These are phyloP conservation scores for Strigamia transsilvanica DNA, from an alignment of 2,888 invertebrate species.

Conservation along the genomic window DNA sequence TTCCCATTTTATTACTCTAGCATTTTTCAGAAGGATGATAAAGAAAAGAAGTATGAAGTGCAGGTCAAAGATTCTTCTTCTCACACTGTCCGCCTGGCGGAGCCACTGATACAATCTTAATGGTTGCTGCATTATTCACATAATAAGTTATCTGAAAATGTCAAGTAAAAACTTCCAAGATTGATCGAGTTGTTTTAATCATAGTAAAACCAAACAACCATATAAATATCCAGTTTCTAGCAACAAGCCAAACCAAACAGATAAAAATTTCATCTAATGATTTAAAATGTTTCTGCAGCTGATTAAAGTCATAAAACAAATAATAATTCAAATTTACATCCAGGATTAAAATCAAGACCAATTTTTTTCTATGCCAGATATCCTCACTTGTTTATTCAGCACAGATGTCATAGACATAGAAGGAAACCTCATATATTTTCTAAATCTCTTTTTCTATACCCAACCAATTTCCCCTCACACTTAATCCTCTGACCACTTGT, in stretches of 20 bases:
- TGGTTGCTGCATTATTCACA: slow-evolving; percentile 14
- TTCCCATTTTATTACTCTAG: background rate
- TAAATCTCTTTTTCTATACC: slow-evolving; percentile 20
- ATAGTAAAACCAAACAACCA: background rate
- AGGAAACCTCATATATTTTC: background rate
- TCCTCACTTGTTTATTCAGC: background rate
- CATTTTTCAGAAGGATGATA: background rate
- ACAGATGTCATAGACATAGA: background rate
- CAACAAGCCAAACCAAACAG: no score
- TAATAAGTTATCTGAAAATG: slow-evolving; percentile 3
- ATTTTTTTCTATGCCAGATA: background rate
- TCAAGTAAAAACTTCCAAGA: background rate
- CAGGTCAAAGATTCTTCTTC: slow-evolving; percentile 11
- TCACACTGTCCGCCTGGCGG: slow-evolving; percentile 14
- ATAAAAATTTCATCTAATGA: no score
- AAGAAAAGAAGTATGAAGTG: slow-evolving; percentile 14
- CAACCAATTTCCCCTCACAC: background rate
- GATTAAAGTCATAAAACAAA: background rate
- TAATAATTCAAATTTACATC: background rate
- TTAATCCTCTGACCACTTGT: slow-evolving; percentile 14
- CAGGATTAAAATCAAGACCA: background rate
- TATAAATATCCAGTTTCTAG: background rate
- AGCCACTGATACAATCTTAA: slow-evolving; percentile 20
- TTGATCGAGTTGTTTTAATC: slow-evolving; percentile 12
- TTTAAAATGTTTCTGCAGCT: no score